Evolutionary conservation across 35 echinoderm and acorn worm genomes (phyloP), one percentile per base, ranked within the genome.

Genomic region (Patiria miniata): DNA sequence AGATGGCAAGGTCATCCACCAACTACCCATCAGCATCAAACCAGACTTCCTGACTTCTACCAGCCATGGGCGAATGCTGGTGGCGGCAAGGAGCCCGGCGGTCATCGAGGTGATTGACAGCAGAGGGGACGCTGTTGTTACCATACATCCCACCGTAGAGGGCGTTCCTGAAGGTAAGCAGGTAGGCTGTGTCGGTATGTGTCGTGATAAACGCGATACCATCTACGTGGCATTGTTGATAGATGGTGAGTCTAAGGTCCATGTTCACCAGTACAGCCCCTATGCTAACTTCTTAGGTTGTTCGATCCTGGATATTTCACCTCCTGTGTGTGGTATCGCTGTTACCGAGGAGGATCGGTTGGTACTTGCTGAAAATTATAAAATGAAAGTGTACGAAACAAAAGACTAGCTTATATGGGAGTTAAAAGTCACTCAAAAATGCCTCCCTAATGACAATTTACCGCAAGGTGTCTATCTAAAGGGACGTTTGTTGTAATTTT

Each of bases 261-360:
- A 69, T 8, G 34, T 69, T 69, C 61, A 69, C 61, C 61, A 69
- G 61, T 69, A 69, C 61, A 69, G 23, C 34, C 34, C 61, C 1
- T 69, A 34, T 69, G 61, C 18, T 2, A 34, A 34, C 26, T 69
- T 69, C 61, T 1, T 69, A 32, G 61, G 61, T 12, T 69, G 61
- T 29, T 69, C 34, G 7, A 29, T 22, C 33, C 8, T 22, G 9
- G 33, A 68, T 33, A 68, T 68, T 33, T 68, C 61, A 8, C 61
- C 22, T 8, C 61, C 61, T 19, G 22, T 68, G 8, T 29, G 22
- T 34, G 61, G 33, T 34, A 69, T 69, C 61, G 61, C 1, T 23
- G 61, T 69, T 2, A 69, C 61, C 28, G 61, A 23, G 17, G 28
- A 23, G 19, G 61, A 34, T 34, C 12, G 22, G 12, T 23, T 69